These are phyloP conservation scores for Chorisops tibialis DNA, from an alignment of 2,888 invertebrate genomes.

Conservation along the genomic window DNA sequence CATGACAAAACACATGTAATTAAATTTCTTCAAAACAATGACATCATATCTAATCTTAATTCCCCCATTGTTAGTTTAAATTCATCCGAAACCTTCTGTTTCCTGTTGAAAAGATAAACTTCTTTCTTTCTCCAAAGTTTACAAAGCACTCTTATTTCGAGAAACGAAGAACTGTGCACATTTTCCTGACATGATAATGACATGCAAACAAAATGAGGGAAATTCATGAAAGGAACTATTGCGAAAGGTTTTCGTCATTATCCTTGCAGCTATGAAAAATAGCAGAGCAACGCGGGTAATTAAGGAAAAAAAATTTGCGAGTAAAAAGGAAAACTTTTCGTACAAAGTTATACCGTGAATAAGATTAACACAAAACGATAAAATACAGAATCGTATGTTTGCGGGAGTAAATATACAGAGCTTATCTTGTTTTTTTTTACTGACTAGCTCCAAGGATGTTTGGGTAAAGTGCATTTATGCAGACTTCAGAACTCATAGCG, in stretches of 20 bases:
- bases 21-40: no score
- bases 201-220: slow-evolving; percentile 17
- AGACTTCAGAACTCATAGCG: no score
- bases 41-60: no score
- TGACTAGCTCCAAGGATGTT: no score
- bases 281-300: slow-evolving; percentile 22
- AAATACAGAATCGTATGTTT: no score
- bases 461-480: no score
- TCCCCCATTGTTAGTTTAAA: no score
- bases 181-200: slow-evolving; percentile 24
- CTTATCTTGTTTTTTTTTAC: no score
- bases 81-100: neutral
- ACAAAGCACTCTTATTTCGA: slow-evolving; percentile 12
- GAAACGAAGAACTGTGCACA: slow-evolving; percentile 1
- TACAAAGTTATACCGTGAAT: neutral
- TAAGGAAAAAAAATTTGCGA: no score
- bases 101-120: slow-evolving; percentile 2
- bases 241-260: slow-evolving; percentile 17
- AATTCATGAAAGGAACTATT: slow-evolving; percentile 12
- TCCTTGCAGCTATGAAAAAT: slow-evolving; percentile 1
- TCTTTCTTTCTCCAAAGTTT: slow-evolving; percentile 10
- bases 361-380: no score
- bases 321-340: slow-evolving; percentile 15
- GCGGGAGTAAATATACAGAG: no score
- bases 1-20: no score